Conservation (phyloP, 2,888 invertebrate genomes). For the Strigamia crassipes region DNA sequence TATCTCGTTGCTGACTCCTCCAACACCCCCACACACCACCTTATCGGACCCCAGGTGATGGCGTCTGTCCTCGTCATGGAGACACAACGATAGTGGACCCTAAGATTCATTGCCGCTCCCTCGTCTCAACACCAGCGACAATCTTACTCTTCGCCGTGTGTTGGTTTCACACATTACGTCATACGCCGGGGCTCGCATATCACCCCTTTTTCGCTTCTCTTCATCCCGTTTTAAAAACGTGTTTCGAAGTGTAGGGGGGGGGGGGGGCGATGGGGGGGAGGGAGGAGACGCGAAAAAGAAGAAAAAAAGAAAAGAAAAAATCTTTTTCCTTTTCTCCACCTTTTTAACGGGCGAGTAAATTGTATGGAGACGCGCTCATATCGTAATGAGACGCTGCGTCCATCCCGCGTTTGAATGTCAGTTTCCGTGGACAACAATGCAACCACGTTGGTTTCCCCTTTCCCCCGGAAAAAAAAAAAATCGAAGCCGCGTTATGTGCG, state of each 20-base stretch:
- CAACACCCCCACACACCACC: background rate
- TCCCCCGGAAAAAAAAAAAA: conserved; percentile 8
- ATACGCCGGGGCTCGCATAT: background rate
- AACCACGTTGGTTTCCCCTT: conserved; percentile 34
- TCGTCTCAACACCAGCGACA: conserved; percentile 7
- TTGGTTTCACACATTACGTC: background rate
- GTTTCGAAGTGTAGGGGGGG: no score
- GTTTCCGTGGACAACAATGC: conserved; percentile 30
- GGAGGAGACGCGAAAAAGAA: no score
- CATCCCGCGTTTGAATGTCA: conserved; percentile 21
- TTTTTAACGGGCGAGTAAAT: background rate
- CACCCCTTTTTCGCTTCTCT: background rate
- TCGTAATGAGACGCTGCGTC: conserved; percentile 31
- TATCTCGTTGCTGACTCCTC: background rate
- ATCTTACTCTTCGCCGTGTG: background rate
- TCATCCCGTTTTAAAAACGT: background rate
- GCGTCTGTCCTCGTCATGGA: conserved; percentile 8
- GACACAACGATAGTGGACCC: conserved; percentile 18
- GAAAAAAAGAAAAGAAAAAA: background rate
- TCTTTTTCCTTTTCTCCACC: background rate
- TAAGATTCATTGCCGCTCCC: conserved; percentile 6
- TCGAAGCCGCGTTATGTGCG: conserved; percentile 30
- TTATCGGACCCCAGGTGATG: conserved; percentile 37
- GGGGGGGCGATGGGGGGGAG: no score
- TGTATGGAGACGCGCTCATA: background rate